A percentile compares a stretch with the other conserved stretches of the same genome.
Evolutionary conservation across 2,888 invertebrate species (phyloP).

Genomic region (Harpalus rufipes): DNA sequence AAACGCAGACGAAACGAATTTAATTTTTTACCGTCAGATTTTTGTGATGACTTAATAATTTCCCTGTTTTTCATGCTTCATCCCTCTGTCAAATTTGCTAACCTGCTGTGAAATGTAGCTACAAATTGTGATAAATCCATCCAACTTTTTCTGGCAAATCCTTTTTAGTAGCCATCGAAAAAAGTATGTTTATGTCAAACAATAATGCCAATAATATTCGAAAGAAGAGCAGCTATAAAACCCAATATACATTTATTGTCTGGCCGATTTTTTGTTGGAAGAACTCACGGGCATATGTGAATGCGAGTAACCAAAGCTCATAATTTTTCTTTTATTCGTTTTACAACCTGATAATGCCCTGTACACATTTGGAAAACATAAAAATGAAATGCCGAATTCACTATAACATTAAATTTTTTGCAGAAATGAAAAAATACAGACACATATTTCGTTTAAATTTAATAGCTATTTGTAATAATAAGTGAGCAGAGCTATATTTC

Average conservation of each 20-base stretch:
- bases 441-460: no score
- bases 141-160: slow-evolving; percentile 8
- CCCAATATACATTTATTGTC: slow-evolving; percentile 26
- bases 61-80: neutral
- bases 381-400: neutral
- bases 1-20: neutral
- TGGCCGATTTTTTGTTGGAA: neutral
- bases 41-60: slow-evolving; percentile 3
- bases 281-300: neutral
- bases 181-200: slow-evolving; percentile 30
- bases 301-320: neutral
- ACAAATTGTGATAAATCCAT: slow-evolving; percentile 26
- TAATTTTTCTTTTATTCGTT: slow-evolving; percentile 17
- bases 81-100: neutral
- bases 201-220: slow-evolving; percentile 42
- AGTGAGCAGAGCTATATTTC: no score
- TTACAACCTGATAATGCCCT: neutral
- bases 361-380: neutral
- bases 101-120: slow-evolving; percentile 5
- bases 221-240: slow-evolving; percentile 29
- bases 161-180: neutral
- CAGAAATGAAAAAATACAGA: no score
- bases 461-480: no score
- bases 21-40: neutral
- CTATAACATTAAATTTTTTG: no score